phyloP scores from a whole-genome alignment of 2,113 vertebrate species.

The Melanostigma gelatinosum region DNA sequence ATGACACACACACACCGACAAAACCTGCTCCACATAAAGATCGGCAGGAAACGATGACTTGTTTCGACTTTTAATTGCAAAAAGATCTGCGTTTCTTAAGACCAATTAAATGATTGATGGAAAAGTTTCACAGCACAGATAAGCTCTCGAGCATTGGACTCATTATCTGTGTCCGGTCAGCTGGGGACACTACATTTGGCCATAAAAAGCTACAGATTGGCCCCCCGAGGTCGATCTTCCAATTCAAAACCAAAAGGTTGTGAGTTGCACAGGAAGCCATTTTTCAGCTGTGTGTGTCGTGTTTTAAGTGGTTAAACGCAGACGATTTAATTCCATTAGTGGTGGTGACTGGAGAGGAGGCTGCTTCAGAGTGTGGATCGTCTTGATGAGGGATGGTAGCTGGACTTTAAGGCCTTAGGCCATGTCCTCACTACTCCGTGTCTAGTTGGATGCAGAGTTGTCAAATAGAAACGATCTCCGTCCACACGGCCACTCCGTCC shows the following conservation, averaged over 20 bases:
- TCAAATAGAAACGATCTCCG: too few relatives aligned
- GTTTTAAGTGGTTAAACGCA: conserved; percentile 26
- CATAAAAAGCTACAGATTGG: conserved; percentile 7
- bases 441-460: too few relatives aligned
- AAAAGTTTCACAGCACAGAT: background rate
- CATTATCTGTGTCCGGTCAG: conserved; percentile 21
- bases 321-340: conserved; percentile 28
- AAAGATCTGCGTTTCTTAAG: conserved; percentile 13
- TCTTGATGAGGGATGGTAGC: background rate
- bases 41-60: conserved; percentile 56
- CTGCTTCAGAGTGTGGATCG: background rate
- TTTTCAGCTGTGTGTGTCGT: conserved; percentile 34
- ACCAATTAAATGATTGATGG: background rate
- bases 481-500: too few relatives aligned
- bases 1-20: conserved; percentile 39
- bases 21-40: conserved; percentile 48
- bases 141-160: conserved; percentile 8
- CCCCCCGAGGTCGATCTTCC: background rate
- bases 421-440: too few relatives aligned
- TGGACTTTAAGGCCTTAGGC: background rate
- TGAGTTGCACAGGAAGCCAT: background rate
- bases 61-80: conserved; percentile 18
- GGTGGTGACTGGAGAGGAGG: conserved; percentile 16
- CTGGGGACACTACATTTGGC: background rate
- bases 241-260: conserved; percentile 30